These are phyloP conservation scores for Allobates femoralis DNA, from an alignment of 2,797 vertebrate genomes.

Conservation along the genomic window DNA sequence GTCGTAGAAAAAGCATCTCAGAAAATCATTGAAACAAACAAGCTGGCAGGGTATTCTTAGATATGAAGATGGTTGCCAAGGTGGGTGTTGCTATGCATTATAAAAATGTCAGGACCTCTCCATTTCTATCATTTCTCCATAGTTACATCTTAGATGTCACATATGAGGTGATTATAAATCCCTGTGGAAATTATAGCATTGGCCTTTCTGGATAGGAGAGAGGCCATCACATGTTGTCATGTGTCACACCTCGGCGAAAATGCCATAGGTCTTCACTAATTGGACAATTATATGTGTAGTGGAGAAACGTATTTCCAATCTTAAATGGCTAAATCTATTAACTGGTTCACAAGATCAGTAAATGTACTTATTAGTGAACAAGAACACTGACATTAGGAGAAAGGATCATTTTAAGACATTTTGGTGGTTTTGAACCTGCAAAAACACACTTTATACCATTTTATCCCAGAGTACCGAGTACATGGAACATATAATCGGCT, in stretches of 20 bases:
- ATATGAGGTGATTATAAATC: not conserved
- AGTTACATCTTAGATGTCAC: conserved; percentile 3
- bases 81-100: conserved; percentile 28
- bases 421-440: not conserved
- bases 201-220: not conserved
- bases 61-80: conserved; percentile 32
- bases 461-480: not conserved
- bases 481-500: not conserved
- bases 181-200: not conserved
- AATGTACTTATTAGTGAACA: not conserved
- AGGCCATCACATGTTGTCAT: not conserved
- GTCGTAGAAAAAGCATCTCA: not conserved
- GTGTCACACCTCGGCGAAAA: not conserved
- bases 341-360: not conserved
- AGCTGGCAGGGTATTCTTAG: not conserved
- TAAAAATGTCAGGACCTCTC: conserved; percentile 32
- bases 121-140: conserved; percentile 34
- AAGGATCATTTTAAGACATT: not conserved
- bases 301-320: not conserved
- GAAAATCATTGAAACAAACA: not conserved
- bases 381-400: not conserved
- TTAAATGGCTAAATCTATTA: not conserved
- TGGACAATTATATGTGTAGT: not conserved
- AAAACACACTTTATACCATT: not conserved
- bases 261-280: conserved; percentile 1